Conservation (phyloP, 2,797 vertebrate genomes). For the Sebastiscus tertius region DNA sequence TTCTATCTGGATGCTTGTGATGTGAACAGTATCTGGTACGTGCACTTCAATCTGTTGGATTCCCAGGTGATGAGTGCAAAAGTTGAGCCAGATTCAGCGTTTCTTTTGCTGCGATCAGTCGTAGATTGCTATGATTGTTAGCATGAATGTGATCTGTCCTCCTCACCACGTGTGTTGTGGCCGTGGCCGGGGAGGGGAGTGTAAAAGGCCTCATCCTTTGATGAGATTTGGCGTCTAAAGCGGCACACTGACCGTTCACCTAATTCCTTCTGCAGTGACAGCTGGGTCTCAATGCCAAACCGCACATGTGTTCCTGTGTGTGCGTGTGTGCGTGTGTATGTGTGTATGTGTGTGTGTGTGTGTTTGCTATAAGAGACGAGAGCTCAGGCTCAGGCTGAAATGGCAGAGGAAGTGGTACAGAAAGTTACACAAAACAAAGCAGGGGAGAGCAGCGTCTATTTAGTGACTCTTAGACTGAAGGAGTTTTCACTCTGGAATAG, state of each 20-base stretch:
- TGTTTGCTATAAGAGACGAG: not conserved
- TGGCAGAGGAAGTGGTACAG: constrained; percentile 32
- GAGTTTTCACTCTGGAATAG: not conserved
- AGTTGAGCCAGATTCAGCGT: no score
- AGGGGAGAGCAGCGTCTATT: not conserved
- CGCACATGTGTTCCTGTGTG: not conserved
- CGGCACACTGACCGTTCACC: constrained; percentile 68
- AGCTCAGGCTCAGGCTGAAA: not conserved
- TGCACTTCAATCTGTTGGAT: not conserved
- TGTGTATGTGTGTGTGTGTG: not conserved
- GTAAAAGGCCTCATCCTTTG: constrained; percentile 65
- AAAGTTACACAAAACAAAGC: constrained; percentile 11
- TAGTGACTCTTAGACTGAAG: not conserved
- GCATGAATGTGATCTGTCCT: not conserved
- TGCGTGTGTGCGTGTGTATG: not conserved
- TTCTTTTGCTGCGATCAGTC: not conserved
- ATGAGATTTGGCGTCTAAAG: constrained; percentile 72
- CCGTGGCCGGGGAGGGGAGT: not conserved
- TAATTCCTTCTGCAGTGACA: constrained; percentile 63
- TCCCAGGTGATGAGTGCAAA: not conserved
- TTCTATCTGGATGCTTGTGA: not conserved
- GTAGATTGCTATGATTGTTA: not conserved
- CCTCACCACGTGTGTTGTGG: constrained; percentile 5
- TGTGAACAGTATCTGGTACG: not conserved
- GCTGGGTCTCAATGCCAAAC: constrained; percentile 35